Evolutionary conservation across 1,140 invertebrate species (phyloP).

Genomic region (Zaprionus gabonicus): DNA sequence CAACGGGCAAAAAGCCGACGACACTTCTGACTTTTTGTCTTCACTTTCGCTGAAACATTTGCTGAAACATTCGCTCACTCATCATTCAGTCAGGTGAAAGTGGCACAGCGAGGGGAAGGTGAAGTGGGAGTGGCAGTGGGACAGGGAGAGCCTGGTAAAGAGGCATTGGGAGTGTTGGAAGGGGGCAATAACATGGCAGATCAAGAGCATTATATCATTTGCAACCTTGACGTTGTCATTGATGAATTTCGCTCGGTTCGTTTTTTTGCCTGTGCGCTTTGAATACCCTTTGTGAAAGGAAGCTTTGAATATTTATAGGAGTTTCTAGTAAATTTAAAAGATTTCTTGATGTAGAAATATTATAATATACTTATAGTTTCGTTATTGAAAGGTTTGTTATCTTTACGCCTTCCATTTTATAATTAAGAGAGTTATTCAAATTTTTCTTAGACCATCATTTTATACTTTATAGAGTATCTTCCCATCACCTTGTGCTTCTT

Average conservation of each 20-base stretch:
- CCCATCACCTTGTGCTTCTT: not conserved
- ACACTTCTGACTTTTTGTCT: conserved; percentile 9
- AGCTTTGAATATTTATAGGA: not conserved
- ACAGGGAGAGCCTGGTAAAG: too few relatives aligned
- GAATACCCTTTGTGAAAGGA: not conserved
- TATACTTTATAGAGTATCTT: conserved; percentile 1
- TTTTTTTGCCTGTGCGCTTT: conserved; percentile 10
- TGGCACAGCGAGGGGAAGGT: too few relatives aligned
- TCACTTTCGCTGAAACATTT: not conserved
- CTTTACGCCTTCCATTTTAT: too few relatives aligned
- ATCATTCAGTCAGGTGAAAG: not conserved
- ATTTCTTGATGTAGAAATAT: not conserved
- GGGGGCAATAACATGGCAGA: conserved; percentile 11
- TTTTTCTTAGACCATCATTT: too few relatives aligned
- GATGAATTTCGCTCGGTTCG: conserved; percentile 61
- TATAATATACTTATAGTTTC: too few relatives aligned
- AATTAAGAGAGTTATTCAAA: too few relatives aligned
- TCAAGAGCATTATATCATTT: conserved; percentile 30
- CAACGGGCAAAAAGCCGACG: conserved; percentile 23
- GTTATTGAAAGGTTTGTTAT: too few relatives aligned
- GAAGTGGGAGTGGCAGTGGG: not conserved
- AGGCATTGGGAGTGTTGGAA: not conserved
- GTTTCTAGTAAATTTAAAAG: too few relatives aligned
- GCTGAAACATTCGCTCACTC: conserved; percentile 23
- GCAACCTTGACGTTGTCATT: conserved; percentile 57